Evolutionary conservation across 1,140 invertebrate genomes (phyloP).

Genomic region (Caenorhabditis brenneri): DNA sequence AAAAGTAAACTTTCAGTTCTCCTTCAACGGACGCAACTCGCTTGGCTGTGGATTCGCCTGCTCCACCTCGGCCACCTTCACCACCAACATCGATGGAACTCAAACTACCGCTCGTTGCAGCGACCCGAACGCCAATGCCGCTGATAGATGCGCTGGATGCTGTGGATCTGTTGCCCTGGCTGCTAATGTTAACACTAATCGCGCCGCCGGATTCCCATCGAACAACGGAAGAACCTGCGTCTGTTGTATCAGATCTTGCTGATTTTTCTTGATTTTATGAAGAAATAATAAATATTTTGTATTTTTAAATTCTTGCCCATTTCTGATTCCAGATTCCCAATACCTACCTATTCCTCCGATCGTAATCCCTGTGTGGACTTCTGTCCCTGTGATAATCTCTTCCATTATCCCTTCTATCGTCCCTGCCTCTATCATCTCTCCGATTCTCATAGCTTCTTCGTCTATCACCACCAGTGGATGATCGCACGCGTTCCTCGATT

Average conservation of each 20-base stretch:
- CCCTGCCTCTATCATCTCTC: background rate
- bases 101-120: background rate
- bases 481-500: background rate
- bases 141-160: background rate
- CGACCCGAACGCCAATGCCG: background rate
- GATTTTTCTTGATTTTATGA: background rate
- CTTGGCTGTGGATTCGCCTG: background rate
- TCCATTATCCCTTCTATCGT: background rate
- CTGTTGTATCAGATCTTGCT: background rate
- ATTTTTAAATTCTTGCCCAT: background rate
- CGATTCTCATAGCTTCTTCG: background rate
- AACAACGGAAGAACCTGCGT: constrained; percentile 12
- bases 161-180: background rate
- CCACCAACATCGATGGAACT: background rate
- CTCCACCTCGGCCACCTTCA: background rate
- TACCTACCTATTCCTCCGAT: background rate
- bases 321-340: background rate
- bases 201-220: background rate
- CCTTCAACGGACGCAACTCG: background rate
- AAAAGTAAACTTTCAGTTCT: background rate
- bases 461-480: background rate
- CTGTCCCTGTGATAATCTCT: background rate
- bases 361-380: background rate
- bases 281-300: background rate
- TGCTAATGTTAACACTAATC: background rate